Percentiles rank a stretch among this genome's conserved stretches.
Evolutionary conservation across 2,797 vertebrate species (phyloP).

Genomic region (Anabacerthia variegaticeps): DNA sequence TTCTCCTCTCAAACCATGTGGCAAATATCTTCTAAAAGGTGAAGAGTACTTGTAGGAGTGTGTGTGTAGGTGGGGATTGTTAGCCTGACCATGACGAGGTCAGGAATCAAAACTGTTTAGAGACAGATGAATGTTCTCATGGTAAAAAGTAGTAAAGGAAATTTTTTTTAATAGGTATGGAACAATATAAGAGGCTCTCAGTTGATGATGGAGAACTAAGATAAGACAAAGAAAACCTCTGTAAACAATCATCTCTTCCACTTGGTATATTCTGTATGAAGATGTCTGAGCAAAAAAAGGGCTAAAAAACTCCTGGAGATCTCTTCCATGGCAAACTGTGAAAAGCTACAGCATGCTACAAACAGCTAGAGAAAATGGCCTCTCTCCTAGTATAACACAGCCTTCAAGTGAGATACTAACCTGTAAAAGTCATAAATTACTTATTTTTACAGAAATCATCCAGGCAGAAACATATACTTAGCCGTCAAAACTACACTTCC

Average conservation of each 20-base stretch:
- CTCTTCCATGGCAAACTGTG: background rate
- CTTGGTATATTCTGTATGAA: background rate
- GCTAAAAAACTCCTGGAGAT: background rate
- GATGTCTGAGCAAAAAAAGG: background rate
- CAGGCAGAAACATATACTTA: background rate
- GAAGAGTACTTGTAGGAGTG: background rate
- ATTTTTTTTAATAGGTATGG: background rate
- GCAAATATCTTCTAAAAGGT: background rate
- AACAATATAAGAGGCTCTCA: background rate
- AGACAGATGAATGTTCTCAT: background rate
- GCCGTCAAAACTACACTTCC: background rate
- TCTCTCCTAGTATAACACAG: background rate
- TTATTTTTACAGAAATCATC: background rate
- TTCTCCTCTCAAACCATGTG: background rate
- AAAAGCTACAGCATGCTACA: background rate
- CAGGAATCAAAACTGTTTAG: background rate
- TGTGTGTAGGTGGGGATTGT: background rate
- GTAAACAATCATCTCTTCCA: background rate
- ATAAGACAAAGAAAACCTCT: background rate
- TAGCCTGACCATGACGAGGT: background rate
- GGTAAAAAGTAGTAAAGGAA: background rate
- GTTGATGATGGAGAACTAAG: background rate
- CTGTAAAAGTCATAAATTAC: background rate
- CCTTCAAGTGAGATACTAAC: background rate
- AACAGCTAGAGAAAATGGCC: background rate